Evolutionary conservation across 2,797 vertebrate species (phyloP).

Genomic region (Sebastes elongatus): DNA sequence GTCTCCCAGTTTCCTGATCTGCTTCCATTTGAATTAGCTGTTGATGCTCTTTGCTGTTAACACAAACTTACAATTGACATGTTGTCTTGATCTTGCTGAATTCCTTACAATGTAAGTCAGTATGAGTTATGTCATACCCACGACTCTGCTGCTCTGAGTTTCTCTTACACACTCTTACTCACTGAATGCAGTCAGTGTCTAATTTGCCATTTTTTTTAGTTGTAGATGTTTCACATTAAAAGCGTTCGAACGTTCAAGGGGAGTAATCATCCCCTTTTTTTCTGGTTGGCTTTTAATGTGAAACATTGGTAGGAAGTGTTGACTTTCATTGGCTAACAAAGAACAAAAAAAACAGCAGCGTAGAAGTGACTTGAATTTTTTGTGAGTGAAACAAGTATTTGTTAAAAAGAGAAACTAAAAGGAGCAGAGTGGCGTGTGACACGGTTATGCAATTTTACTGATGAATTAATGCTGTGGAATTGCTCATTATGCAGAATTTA

Average conservation of each 20-base stretch:
- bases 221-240: neutral
- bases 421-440: neutral
- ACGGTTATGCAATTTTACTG: neutral
- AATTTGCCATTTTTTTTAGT: neutral
- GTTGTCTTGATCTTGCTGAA: neutral
- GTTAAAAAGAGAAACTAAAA: neutral
- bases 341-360: neutral
- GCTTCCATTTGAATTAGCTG: neutral
- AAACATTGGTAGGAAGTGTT: neutral
- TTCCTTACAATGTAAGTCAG: neutral
- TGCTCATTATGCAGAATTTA: neutral
- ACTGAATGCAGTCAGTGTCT: neutral
- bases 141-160: neutral
- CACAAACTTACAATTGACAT: neutral
- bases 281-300: neutral
- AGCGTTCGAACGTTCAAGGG: neutral
- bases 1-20: neutral
- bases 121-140: neutral
- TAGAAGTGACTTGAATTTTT: neutral
- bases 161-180: neutral
- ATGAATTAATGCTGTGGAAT: neutral
- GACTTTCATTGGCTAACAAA: accelerated
- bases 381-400: neutral
- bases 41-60: too few species aligned
- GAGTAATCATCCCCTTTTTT: neutral